Evolutionary conservation across 1,140 invertebrate genomes (phyloP).

Genomic region (Drosophila arawakana): DNA sequence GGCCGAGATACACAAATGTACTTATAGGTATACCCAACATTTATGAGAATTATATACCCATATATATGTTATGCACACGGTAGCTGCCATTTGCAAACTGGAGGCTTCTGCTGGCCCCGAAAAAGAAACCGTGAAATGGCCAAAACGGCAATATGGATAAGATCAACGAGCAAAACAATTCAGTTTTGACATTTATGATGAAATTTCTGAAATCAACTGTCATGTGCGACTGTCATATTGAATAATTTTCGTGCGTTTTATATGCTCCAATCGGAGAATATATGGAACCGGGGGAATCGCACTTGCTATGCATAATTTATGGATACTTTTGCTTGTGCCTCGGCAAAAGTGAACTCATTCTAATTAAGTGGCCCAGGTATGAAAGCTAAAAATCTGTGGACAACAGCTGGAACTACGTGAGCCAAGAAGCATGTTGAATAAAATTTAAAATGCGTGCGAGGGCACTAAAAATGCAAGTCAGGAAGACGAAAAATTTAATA

Average conservation of each 20-base stretch:
- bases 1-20: conserved; percentile 38
- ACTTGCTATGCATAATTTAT: conserved; percentile 80
- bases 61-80: conserved; percentile 4
- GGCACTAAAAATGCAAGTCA: conserved; percentile 74
- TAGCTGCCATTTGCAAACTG: conserved; percentile 30
- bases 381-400: not conserved
- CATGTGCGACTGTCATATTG: conserved; percentile 80
- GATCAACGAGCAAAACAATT: conserved; percentile 75
- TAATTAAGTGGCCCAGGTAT: conserved; percentile 68
- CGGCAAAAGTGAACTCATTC: conserved; percentile 72
- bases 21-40: conserved; percentile 3
- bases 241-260: conserved; percentile 72
- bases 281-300: conserved; percentile 18
- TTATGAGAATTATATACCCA: not conserved
- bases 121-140: conserved; percentile 51
- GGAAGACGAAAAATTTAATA: conserved; percentile 75
- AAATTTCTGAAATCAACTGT: conserved; percentile 81
- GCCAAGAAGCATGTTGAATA: conserved; percentile 8
- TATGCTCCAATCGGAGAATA: conserved; percentile 11
- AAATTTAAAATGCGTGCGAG: conserved; percentile 63
- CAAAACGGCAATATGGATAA: conserved; percentile 61
- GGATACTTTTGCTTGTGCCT: conserved; percentile 35
- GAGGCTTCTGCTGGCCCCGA: conserved; percentile 32
- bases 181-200: conserved; percentile 82
- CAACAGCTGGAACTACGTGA: conserved; percentile 60